Conservation (phyloP, 2,113 vertebrate species). For the Tupaia tana region DNA sequence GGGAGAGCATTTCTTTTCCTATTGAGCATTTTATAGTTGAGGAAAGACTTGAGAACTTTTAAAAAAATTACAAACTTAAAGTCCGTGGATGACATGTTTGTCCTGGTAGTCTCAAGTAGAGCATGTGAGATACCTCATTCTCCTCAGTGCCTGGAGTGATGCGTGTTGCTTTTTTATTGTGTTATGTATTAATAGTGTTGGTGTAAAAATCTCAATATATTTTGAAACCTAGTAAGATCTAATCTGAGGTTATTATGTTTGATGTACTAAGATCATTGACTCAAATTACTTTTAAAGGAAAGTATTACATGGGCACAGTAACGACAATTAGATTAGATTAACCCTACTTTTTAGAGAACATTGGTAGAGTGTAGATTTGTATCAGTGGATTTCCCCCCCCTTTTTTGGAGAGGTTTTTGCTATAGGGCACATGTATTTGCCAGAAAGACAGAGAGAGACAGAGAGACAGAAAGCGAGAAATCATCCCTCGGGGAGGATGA, state of each 20-base stretch:
- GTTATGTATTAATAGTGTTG: slow-evolving; percentile 14
- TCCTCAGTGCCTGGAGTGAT: neutral
- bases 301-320: neutral
- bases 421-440: too few species aligned
- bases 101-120: neutral
- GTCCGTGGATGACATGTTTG: neutral
- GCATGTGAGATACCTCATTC: neutral
- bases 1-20: neutral
- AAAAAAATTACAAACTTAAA: neutral
- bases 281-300: slow-evolving; percentile 49
- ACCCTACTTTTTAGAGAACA: neutral
- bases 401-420: too few species aligned
- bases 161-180: slow-evolving; percentile 15
- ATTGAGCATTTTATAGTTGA: slow-evolving; percentile 32
- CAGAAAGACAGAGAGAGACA: too few species aligned
- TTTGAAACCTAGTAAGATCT: slow-evolving; percentile 32
- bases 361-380: neutral
- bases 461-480: too few species aligned
- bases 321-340: neutral
- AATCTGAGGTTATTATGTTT: slow-evolving; percentile 29
- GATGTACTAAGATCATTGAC: neutral
- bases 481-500: too few species aligned
- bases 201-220: neutral
- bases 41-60: neutral
- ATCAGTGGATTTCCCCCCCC: neutral